Conservation (phyloP, 2,113 vertebrate species). For the Pelecanoides urinatrix region DNA sequence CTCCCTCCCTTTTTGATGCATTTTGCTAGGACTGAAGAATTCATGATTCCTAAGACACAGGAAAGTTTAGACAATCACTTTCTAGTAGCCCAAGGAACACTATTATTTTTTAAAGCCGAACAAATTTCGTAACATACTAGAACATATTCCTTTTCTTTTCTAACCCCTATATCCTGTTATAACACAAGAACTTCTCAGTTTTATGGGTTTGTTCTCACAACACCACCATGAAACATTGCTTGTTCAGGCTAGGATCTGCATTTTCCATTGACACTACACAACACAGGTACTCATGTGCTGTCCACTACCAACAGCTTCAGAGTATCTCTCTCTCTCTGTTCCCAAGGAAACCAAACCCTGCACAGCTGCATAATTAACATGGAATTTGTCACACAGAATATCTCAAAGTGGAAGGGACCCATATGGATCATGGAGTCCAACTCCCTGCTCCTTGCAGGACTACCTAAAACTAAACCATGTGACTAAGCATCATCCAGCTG, state of each 20-base stretch:
- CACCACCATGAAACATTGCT: fast-evolving
- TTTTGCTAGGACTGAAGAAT: neutral
- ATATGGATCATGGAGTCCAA: neutral
- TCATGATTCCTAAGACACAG: neutral
- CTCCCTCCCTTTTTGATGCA: neutral
- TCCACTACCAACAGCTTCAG: neutral
- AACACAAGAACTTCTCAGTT: neutral
- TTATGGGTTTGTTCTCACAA: neutral
- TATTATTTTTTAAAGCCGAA: neutral
- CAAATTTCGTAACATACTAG: fast-evolving
- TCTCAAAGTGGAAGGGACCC: neutral
- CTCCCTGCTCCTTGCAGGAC: neutral
- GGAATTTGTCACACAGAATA: neutral
- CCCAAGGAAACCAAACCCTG: neutral
- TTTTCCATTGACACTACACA: neutral
- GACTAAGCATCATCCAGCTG: neutral
- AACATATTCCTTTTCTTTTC: neutral
- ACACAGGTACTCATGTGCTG: neutral
- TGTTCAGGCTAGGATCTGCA: neutral
- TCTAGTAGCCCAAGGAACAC: neutral
- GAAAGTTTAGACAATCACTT: neutral
- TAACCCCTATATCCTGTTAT: neutral
- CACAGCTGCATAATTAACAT: neutral
- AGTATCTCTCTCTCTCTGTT: neutral
- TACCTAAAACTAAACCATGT: neutral